phyloP scores from a whole-genome alignment of 2,113 vertebrate genomes.

The Willisornis vidua region DNA sequence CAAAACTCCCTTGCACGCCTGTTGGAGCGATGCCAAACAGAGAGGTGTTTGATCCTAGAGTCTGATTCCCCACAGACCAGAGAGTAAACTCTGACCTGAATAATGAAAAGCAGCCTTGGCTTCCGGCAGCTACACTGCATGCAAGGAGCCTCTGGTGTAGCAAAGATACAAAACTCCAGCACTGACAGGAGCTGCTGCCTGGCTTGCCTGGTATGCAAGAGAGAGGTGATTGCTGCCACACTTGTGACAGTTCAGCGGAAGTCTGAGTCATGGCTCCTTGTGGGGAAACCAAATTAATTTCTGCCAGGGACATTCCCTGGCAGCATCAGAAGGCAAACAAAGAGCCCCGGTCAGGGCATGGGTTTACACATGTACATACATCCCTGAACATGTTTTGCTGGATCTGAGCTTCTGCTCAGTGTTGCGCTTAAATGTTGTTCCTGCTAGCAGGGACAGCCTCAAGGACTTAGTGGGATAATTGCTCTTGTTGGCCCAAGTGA shows the following conservation, averaged over 20 bases:
- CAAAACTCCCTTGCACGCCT: background rate
- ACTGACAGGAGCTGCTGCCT: background rate
- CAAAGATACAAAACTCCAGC: background rate
- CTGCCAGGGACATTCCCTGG: background rate
- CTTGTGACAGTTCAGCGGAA: background rate
- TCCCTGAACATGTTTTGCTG: background rate
- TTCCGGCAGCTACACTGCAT: background rate
- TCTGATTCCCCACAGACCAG: background rate
- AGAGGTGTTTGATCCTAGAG: background rate
- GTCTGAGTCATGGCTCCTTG: accelerated
- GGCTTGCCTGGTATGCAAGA: background rate
- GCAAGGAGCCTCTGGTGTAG: background rate
- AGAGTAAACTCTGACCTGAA: background rate
- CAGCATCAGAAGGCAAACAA: accelerated
- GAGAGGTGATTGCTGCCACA: accelerated
- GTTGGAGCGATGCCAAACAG: background rate
- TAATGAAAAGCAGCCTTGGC: background rate
- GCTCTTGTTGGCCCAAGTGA: background rate
- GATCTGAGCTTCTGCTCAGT: background rate
- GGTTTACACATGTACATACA: accelerated
- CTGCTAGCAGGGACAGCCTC: background rate
- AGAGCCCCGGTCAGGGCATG: accelerated
- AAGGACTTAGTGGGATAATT: background rate
- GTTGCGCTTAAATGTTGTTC: accelerated
- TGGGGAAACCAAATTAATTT: background rate